Conservation (phyloP, 2,113 vertebrate species). For the Callospermophilus lateralis region DNA sequence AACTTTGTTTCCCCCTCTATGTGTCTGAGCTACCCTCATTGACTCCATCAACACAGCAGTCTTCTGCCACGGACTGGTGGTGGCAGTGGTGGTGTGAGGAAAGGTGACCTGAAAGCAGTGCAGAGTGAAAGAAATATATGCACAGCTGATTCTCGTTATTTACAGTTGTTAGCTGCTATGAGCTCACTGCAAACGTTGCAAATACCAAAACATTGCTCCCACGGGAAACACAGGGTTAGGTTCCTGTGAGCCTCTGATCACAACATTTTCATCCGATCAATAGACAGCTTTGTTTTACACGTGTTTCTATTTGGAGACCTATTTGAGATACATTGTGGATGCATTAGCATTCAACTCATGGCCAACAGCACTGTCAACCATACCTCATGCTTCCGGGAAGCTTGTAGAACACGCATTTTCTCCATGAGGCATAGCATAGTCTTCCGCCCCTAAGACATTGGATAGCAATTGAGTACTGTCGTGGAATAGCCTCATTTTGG, state of each 20-base stretch:
- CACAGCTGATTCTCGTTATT: neutral
- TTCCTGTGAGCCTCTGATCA: neutral
- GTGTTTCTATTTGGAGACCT: slow-evolving; percentile 37
- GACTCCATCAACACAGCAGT: neutral
- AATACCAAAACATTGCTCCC: neutral
- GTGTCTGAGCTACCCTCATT: rapidly evolving
- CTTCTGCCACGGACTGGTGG: neutral
- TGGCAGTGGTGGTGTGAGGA: neutral
- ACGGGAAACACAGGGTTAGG: neutral
- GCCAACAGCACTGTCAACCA: neutral
- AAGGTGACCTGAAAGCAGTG: no score
- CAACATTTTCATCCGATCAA: neutral
- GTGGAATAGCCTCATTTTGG: no score
- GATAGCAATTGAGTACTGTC: neutral
- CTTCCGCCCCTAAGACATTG: neutral
- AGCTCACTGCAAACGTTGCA: neutral
- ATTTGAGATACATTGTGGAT: neutral
- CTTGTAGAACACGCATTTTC: neutral
- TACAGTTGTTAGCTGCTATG: neutral
- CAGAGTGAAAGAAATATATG: neutral
- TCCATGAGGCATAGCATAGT: neutral
- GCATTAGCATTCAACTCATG: neutral
- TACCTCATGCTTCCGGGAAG: neutral
- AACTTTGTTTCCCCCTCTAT: rapidly evolving
- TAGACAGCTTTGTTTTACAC: neutral